Evolutionary conservation across 2,888 invertebrate species (phyloP), one percentile per base, ranked within the genome.

Genomic region (Nasonovia ribisnigri): DNA sequence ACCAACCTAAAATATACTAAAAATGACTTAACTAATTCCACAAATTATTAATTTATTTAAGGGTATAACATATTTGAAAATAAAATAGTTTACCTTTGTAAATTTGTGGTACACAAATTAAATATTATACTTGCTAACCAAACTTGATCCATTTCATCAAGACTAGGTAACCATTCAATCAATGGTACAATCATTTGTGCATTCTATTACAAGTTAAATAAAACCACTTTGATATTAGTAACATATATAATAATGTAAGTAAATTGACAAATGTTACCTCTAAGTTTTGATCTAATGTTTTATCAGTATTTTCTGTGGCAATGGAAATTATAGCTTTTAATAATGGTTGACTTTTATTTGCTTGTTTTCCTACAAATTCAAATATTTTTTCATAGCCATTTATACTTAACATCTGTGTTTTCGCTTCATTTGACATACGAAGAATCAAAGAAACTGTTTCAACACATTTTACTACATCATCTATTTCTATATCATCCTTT

Each of bases 111-210:
- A 95, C 96, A 96, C 88, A 96, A 95, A 94, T 96, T 95, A 57
- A 96, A 95, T 91, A 96, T 95, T 48, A 95, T 94, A 16, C 95
- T 95, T 94, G 96, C 95, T 57, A 96, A 95, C 95, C 95, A 96
- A 51, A 95, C 95, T 95, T 96, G 96, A 90, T 96, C 96, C 10
- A 95, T 95, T 67, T 95, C 95, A 92, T 95, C 95, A 54, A 96
- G 96, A 90, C 96, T 96, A 0, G 96, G 96, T 94, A 97, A 95
- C 96, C 96, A 96, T 94, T 96, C 95, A 88, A 97, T 95, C 94
- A 97, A 95, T 95, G 96, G 96, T 54, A 96, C 95, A 84, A 96
- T 96, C n/a, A 96, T 96, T 95, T 96, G 96, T 0, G 96, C 96
- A 95, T 96, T 95, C 94, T 96, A 95, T 36, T 48, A 67, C 24